phyloP scores from a whole-genome alignment of 2,888 invertebrate genomes.

The Caenorhabditis imperialis region DNA sequence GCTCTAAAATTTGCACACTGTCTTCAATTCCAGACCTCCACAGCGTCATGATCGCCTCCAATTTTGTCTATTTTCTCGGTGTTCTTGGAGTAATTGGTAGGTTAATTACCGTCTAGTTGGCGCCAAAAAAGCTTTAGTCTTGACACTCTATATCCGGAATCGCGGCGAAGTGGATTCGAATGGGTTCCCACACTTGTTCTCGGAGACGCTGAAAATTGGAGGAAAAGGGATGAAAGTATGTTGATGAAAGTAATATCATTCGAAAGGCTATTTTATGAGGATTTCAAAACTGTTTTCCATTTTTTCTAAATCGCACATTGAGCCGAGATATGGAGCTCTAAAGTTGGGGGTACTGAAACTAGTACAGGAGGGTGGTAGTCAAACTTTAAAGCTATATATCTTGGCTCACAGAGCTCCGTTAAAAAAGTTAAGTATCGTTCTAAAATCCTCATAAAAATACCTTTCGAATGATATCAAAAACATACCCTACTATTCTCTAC shows the following conservation, averaged over 20 bases:
- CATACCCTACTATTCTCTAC: background rate
- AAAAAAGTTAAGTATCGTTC: no score
- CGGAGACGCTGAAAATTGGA: background rate
- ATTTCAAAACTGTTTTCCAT: no score
- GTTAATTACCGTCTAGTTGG: background rate
- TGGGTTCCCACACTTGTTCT: conserved; percentile 5
- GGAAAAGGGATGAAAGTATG: no score
- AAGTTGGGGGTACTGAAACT: no score
- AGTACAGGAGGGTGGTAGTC: no score
- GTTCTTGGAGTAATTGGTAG: background rate
- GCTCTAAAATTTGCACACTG: background rate
- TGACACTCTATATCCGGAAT: background rate
- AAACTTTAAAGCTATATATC: no score
- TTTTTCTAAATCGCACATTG: no score
- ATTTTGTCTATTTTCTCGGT: conserved; percentile 4
- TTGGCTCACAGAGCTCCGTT: no score
- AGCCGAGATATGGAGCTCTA: no score
- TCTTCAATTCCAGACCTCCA: background rate
- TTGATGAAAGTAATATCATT: no score
- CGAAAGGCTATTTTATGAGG: no score
- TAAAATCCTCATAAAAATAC: no score
- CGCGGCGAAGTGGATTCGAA: background rate
- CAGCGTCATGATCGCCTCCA: background rate
- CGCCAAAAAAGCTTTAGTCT: background rate
- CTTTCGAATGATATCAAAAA: background rate